Evolutionary conservation across 2,888 invertebrate species (phyloP).

Genomic region (Plebejus melissa): DNA sequence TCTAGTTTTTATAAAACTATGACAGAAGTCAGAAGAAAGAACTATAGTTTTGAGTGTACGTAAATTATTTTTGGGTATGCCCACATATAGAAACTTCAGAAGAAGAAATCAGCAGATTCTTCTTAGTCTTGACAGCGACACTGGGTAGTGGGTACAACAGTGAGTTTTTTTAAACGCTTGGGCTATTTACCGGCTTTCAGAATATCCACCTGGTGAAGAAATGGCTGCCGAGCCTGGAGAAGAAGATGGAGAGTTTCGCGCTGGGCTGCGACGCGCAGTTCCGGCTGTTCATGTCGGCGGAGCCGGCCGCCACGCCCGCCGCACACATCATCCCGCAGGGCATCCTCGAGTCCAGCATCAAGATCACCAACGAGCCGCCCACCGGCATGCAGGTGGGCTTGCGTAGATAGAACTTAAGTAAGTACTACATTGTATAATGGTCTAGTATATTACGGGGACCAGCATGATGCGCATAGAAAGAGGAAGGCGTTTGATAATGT

Average conservation of each 20-base stretch:
- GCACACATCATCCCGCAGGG: constrained; percentile 98
- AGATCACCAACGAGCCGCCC: constrained; percentile 98
- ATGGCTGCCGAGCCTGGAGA: constrained; percentile 94
- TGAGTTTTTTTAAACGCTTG: no score
- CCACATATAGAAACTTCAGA: no score
- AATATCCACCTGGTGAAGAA: constrained; percentile 97
- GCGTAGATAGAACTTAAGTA: no score
- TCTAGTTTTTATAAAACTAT: neutral
- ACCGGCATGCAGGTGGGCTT: constrained; percentile 88
- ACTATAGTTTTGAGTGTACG: no score
- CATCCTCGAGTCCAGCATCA: constrained; percentile 96
- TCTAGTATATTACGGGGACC: no score
- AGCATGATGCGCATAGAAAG: no score
- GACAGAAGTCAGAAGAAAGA: neutral
- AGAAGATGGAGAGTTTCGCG: constrained; percentile 92
- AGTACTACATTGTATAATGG: no score
- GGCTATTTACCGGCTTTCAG: constrained; percentile 55
- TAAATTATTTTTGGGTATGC: no score
- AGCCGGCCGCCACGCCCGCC: constrained; percentile 91
- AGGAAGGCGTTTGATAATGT: no score
- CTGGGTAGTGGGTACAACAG: no score
- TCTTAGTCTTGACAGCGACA: no score
- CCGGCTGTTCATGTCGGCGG: constrained; percentile 95
- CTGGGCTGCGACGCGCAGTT: constrained; percentile 89
- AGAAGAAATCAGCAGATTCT: neutral